phyloP scores from a whole-genome alignment of 2,797 vertebrate species.

The Natrix natrix region DNA sequence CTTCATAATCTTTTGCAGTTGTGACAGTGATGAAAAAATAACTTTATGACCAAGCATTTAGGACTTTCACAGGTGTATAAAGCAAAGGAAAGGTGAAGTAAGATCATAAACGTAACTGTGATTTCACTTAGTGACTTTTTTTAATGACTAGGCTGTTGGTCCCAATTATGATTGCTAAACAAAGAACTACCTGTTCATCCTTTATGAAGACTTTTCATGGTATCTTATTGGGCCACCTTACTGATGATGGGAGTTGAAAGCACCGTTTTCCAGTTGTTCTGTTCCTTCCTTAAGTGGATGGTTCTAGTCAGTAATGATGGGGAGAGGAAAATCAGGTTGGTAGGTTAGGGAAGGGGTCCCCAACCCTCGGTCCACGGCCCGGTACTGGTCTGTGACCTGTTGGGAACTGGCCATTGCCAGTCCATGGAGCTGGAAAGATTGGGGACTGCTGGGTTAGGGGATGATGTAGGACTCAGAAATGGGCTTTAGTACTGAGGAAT shows the following conservation, averaged over 20 bases:
- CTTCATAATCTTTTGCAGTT: background rate
- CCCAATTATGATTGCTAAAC: background rate
- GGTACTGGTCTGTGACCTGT: background rate
- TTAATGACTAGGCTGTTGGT: background rate
- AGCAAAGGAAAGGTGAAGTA: background rate
- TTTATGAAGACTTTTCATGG: background rate
- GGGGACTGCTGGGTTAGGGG: background rate
- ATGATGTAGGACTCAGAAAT: background rate
- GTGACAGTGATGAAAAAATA: background rate
- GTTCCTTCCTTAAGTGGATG: background rate
- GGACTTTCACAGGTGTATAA: background rate
- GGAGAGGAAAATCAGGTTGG: background rate
- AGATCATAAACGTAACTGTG: background rate
- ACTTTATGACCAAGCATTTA: background rate
- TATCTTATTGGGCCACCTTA: background rate
- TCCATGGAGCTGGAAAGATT: background rate
- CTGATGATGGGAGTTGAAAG: background rate
- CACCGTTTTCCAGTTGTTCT: background rate
- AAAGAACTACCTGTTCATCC: background rate
- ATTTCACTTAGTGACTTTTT: background rate
- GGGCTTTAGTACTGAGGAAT: background rate
- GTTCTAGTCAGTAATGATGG: background rate
- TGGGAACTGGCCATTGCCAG: background rate
- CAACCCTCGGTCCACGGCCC: rapidly evolving
- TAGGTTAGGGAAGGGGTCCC: background rate